Conservation (phyloP, 92 coral and sea anemone species). For the Parazoanthus swiftii region DNA sequence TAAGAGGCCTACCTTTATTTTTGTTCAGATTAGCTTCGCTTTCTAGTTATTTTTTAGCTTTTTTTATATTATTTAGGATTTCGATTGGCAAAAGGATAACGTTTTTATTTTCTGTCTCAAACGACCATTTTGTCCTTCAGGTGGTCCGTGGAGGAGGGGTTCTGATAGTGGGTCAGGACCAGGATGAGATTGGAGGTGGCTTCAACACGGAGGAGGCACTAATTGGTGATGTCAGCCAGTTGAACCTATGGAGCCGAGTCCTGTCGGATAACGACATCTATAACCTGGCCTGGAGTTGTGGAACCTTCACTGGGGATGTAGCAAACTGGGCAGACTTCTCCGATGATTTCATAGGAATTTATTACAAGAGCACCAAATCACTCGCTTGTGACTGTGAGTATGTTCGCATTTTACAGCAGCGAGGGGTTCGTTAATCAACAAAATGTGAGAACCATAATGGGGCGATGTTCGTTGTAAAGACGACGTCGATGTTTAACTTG, state of each 20-base stretch:
- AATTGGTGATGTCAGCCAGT: slow-evolving; percentile 81
- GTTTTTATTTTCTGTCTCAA: too few relatives aligned
- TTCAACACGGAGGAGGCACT: slow-evolving; percentile 78
- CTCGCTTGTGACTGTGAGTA: slow-evolving; percentile 83
- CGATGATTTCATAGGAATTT: slow-evolving; percentile 66
- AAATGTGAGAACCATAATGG: neutral
- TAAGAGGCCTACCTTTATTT: too few relatives aligned
- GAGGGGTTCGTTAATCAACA: neutral
- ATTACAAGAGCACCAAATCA: slow-evolving; percentile 58
- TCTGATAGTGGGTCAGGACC: slow-evolving; percentile 82
- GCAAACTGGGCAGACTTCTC: slow-evolving; percentile 85
- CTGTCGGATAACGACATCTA: slow-evolving; percentile 63
- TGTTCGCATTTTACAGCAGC: neutral
- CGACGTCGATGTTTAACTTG: too few relatives aligned
- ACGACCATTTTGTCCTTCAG: neutral
- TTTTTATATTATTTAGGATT: too few relatives aligned
- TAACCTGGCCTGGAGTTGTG: slow-evolving; percentile 72
- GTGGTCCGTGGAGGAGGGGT: slow-evolving; percentile 78
- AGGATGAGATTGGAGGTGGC: slow-evolving; percentile 77
- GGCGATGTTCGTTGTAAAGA: neutral
- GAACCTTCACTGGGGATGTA: slow-evolving; percentile 64
- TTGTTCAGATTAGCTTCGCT: too few relatives aligned
- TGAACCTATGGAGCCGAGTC: slow-evolving; percentile 70
- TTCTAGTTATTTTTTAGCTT: too few relatives aligned
- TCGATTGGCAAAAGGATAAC: too few relatives aligned